phyloP scores from a whole-genome alignment of 2,113 vertebrate genomes.

The Alces alces region DNA sequence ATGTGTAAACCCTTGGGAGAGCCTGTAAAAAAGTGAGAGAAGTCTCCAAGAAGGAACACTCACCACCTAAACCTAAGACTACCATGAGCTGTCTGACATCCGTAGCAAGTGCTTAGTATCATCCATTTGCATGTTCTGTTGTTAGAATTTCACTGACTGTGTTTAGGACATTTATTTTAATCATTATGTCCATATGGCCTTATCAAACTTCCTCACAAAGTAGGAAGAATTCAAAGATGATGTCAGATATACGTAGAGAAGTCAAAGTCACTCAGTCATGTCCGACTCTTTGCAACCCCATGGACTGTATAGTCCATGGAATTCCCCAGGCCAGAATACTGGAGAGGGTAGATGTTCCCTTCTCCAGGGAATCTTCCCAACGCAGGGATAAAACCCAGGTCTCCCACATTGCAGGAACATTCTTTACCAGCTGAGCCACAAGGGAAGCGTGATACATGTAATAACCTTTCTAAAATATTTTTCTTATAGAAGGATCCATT shows the following conservation, averaged over 20 bases:
- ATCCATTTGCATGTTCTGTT: not conserved
- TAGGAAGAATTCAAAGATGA: not conserved
- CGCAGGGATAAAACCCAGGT: not conserved
- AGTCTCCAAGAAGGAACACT: not conserved
- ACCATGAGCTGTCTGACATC: not conserved
- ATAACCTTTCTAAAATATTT: slow-evolving; percentile 37
- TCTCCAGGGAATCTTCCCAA: not conserved
- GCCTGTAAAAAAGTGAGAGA: not conserved
- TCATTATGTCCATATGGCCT: not conserved
- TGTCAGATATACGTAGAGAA: not conserved
- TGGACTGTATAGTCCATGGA: not conserved
- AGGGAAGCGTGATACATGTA: not conserved
- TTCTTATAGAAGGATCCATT: not conserved
- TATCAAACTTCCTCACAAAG: slow-evolving; percentile 2
- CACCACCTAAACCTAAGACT: not conserved
- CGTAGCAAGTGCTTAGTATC: not conserved
- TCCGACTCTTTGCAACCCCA: not conserved
- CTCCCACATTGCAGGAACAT: not conserved
- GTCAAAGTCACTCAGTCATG: not conserved
- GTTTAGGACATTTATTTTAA: slow-evolving; percentile 8
- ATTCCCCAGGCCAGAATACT: not conserved
- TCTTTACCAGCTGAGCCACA: not conserved
- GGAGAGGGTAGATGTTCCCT: not conserved
- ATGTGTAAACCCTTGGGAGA: not conserved
- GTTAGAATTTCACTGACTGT: not conserved